A percentile compares a stretch with the other conserved stretches of the same genome.
Evolutionary conservation across 2,797 vertebrate genomes (phyloP).

Genomic region (Rhadinocentrus ornatus): DNA sequence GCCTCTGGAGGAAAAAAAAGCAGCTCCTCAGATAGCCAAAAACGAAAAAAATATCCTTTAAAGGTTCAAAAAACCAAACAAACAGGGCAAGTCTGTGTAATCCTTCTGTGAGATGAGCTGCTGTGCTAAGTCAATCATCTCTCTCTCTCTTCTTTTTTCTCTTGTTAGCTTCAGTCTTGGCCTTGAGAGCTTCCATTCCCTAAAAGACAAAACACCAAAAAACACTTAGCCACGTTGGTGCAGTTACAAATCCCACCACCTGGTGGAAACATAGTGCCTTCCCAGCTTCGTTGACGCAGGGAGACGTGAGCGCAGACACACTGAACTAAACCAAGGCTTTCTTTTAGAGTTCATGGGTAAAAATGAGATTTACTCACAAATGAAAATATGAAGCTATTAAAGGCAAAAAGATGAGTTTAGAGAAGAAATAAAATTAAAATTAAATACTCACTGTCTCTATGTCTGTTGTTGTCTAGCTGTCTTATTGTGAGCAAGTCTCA

Average conservation of each 20-base stretch:
- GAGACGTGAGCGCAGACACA: slow-evolving; percentile 18
- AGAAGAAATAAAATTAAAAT: slow-evolving; percentile 10
- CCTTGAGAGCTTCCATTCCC: slow-evolving; percentile 62
- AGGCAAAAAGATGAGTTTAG: not conserved
- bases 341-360: slow-evolving; percentile 29
- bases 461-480: slow-evolving; percentile 71
- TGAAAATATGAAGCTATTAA: slow-evolving; percentile 40
- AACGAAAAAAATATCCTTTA: slow-evolving; percentile 64
- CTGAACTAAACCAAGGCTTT: slow-evolving; percentile 36
- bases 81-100: slow-evolving; percentile 62
- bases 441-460: slow-evolving; percentile 46
- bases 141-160: slow-evolving; percentile 37
- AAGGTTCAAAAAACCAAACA: slow-evolving; percentile 45
- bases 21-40: slow-evolving; percentile 57
- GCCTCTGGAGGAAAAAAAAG: slow-evolving; percentile 63
- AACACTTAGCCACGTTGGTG: not conserved
- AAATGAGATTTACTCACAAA: slow-evolving; percentile 26
- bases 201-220: slow-evolving; percentile 46
- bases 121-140: slow-evolving; percentile 46
- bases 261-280: slow-evolving; percentile 63
- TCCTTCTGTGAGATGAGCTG: slow-evolving; percentile 61
- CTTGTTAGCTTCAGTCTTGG: slow-evolving; percentile 52
- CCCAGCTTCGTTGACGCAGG: slow-evolving; percentile 1
- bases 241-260: slow-evolving; percentile 41
- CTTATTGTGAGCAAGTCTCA: slow-evolving; percentile 67